phyloP scores from a whole-genome alignment of 1,140 invertebrate species.

The Chionoecetes opilio region DNA sequence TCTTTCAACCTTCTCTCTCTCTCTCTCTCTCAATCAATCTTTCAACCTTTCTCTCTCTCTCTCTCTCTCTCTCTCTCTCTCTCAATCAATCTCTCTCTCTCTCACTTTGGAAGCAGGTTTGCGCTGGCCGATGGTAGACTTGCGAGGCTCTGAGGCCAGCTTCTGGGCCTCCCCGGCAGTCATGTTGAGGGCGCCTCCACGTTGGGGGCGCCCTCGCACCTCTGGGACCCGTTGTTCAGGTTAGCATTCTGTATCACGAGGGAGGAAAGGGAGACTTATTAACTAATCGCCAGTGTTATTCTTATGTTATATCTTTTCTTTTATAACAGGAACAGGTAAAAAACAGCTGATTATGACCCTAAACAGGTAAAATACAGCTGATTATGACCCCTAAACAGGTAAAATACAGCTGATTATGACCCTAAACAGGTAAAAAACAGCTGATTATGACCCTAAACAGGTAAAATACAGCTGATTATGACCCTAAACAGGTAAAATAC shows the following conservation, averaged over 20 bases:
- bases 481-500: no score
- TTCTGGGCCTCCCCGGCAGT: conserved; percentile 83
- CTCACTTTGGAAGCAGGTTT: conserved; percentile 84
- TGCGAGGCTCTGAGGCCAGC: conserved; percentile 84
- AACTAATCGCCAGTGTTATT: background rate
- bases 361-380: no score
- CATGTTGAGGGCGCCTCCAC: conserved; percentile 85
- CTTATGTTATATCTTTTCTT: background rate
- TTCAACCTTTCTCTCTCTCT: no score
- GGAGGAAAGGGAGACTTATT: background rate
- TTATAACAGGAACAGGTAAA: background rate
- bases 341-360: background rate
- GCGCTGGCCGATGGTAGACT: conserved; percentile 89
- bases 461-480: no score
- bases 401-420: no score
- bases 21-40: no score
- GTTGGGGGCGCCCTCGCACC: conserved; percentile 84
- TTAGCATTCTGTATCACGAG: conserved; percentile 19
- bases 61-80: no score
- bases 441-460: no score
- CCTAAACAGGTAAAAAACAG: no score
- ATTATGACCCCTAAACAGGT: no score
- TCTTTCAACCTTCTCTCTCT: no score
- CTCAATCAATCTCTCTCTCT: no score
- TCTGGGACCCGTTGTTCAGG: conserved; percentile 77